Conservation (phyloP, 2,797 vertebrate genomes). For the Gephyroberyx darwinii region DNA sequence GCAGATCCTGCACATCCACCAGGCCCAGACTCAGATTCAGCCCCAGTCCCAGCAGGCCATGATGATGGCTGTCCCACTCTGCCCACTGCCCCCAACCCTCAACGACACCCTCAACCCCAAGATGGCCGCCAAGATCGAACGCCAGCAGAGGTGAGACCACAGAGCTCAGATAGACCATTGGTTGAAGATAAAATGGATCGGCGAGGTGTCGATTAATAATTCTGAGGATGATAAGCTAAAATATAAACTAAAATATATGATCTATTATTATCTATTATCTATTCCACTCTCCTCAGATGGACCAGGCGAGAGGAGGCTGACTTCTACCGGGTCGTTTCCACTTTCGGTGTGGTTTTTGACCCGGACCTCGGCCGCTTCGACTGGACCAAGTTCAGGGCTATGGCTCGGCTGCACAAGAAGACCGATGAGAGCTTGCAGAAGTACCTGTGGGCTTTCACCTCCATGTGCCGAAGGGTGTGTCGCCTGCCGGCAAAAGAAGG, state of each 20-base stretch:
- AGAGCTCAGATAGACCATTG: neutral
- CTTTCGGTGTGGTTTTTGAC: conserved; percentile 98
- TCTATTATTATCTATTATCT: neutral
- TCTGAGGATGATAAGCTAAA: neutral
- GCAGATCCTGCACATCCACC: conserved; percentile 92
- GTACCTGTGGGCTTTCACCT: conserved; percentile 94
- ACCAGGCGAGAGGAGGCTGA: conserved; percentile 98
- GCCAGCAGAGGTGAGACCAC: conserved; percentile 90
- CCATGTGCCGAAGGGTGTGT: conserved; percentile 97
- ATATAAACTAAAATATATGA: too few relatives aligned
- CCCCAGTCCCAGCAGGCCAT: conserved; percentile 78
- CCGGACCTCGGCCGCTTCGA: conserved; percentile 92
- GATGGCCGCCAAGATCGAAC: conserved; percentile 97
- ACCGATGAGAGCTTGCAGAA: conserved; percentile 98
- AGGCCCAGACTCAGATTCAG: conserved; percentile 79
- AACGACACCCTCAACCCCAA: conserved; percentile 93
- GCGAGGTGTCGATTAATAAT: neutral
- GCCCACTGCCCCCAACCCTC: conserved; percentile 84
- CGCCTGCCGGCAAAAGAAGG: conserved; percentile 94
- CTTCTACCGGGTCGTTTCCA: conserved; percentile 98
- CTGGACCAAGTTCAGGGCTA: conserved; percentile 98
- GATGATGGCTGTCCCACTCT: conserved; percentile 81
- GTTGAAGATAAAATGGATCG: neutral
- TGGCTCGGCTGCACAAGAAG: conserved; percentile 98
- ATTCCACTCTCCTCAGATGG: conserved; percentile 82